Percentiles rank a stretch among this genome's conserved stretches.
These are phyloP conservation scores for Chymomyza caudatula DNA, from an alignment of 2,888 invertebrate species.

Conservation along the genomic window DNA sequence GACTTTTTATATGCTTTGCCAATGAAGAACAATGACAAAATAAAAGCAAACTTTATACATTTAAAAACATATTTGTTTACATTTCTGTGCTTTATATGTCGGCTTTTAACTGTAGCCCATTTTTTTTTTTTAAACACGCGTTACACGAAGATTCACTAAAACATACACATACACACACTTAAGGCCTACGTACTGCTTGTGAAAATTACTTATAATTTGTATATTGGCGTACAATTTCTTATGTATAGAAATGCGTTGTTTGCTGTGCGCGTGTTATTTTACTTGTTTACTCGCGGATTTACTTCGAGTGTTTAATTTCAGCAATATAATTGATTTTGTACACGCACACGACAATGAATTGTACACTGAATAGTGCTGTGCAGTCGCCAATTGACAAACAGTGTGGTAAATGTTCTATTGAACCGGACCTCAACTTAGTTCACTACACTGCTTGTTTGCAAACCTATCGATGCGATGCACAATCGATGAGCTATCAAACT, in stretches of 20 bases:
- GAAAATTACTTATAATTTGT: constrained; percentile 13
- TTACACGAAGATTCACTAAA: constrained; percentile 47
- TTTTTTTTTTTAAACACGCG: constrained; percentile 52
- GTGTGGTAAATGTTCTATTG: background rate
- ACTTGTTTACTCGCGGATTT: constrained; percentile 47
- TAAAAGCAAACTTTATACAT: background rate
- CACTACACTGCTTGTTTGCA: too few species aligned
- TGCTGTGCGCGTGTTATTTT: constrained; percentile 21
- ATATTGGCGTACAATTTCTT: constrained; percentile 41
- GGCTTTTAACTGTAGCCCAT: background rate
- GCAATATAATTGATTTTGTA: constrained; percentile 53
- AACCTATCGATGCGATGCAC: too few species aligned
- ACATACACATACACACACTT: constrained; percentile 1
- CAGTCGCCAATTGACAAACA: background rate
- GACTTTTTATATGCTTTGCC: too few species aligned
- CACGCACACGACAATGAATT: constrained; percentile 32
- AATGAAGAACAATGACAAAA: constrained; percentile 11
- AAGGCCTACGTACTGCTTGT: constrained; percentile 6
- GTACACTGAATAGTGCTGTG: background rate
- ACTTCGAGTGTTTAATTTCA: constrained; percentile 42
- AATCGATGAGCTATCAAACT: too few species aligned
- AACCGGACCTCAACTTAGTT: too few species aligned
- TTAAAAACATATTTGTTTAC: constrained; percentile 14
- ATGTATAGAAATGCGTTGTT: constrained; percentile 29
- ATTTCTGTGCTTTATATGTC: background rate